These are phyloP conservation scores for Odontocolon sp. DNA, from an alignment of 2,888 invertebrate genomes.

Conservation along the genomic window DNA sequence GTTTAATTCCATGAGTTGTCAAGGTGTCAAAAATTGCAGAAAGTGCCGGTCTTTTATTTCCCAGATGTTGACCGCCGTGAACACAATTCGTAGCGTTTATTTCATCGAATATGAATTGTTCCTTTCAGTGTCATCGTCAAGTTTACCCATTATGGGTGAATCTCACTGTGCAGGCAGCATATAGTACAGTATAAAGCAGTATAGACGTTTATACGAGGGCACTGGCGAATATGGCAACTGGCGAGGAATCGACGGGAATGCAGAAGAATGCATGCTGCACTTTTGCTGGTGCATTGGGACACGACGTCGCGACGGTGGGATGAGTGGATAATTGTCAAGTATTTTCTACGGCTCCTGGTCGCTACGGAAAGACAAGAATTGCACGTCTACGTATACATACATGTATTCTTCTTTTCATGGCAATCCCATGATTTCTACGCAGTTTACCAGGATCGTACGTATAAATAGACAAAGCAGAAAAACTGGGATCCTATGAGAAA, in stretches of 20 bases:
- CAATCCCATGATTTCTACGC: not conserved
- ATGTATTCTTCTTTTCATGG: not conserved
- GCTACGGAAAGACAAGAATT: slow-evolving; percentile 31
- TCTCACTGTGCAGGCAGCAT: not conserved
- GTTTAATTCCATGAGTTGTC: too few relatives aligned
- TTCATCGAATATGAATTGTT: slow-evolving; percentile 42
- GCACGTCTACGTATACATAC: slow-evolving; percentile 12
- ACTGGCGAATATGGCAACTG: slow-evolving; percentile 36
- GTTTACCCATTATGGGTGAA: slow-evolving; percentile 42
- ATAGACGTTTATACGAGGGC: slow-evolving; percentile 11
- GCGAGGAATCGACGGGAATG: slow-evolving; percentile 44
- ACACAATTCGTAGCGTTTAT: slow-evolving; percentile 36
- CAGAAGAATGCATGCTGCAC: slow-evolving; percentile 37
- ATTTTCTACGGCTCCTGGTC: slow-evolving; percentile 52
- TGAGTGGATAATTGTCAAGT: slow-evolving; percentile 65
- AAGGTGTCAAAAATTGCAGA: too few relatives aligned
- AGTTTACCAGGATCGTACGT: too few relatives aligned
- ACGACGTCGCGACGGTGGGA: slow-evolving; percentile 35
- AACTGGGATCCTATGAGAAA: not conserved
- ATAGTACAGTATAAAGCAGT: slow-evolving; percentile 5
- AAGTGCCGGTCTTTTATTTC: too few relatives aligned
- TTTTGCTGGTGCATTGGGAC: slow-evolving; percentile 18
- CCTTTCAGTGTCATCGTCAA: not conserved
- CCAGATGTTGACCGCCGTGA: slow-evolving; percentile 19
- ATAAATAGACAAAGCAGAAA: slow-evolving; percentile 10